phyloP scores from a whole-genome alignment of 1,140 invertebrate genomes.

The Heliconius himera region DNA sequence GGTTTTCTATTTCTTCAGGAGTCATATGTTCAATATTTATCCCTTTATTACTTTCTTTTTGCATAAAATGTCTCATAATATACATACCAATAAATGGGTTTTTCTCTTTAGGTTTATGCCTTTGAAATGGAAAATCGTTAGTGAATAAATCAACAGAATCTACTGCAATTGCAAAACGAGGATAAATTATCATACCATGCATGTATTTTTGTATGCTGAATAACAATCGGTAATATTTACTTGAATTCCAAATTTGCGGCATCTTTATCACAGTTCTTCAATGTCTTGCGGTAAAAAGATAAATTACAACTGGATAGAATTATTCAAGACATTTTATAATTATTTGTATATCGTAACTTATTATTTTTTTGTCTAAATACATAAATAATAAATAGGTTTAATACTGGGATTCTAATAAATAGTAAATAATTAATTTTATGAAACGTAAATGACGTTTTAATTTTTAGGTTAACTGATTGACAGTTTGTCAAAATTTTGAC shows the following conservation, averaged over 20 bases:
- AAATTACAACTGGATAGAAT: neutral
- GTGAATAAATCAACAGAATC: constrained; percentile 46
- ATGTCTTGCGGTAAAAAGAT: neutral
- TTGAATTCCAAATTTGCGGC: constrained; percentile 38
- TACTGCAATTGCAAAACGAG: constrained; percentile 38
- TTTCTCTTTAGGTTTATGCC: constrained; percentile 42
- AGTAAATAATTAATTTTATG: no score
- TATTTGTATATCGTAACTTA: neutral
- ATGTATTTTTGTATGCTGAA: constrained; percentile 33
- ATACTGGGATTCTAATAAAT: no score
- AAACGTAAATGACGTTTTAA: no score
- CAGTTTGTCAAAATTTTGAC: no score
- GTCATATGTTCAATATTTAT: constrained; percentile 51
- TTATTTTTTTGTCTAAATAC: neutral
- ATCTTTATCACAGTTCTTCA: constrained; percentile 29
- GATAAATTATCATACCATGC: constrained; percentile 23
- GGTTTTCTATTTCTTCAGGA: constrained; percentile 50
- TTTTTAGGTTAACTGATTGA: no score
- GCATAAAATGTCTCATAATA: constrained; percentile 49
- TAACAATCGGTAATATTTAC: constrained; percentile 41
- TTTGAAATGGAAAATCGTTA: constrained; percentile 46
- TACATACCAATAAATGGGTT: constrained; percentile 44
- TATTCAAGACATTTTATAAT: neutral
- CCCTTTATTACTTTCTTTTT: constrained; percentile 38
- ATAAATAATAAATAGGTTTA: no score